Evolutionary conservation across 2,113 vertebrate species (phyloP).

Genomic region (Meriones unguiculatus): DNA sequence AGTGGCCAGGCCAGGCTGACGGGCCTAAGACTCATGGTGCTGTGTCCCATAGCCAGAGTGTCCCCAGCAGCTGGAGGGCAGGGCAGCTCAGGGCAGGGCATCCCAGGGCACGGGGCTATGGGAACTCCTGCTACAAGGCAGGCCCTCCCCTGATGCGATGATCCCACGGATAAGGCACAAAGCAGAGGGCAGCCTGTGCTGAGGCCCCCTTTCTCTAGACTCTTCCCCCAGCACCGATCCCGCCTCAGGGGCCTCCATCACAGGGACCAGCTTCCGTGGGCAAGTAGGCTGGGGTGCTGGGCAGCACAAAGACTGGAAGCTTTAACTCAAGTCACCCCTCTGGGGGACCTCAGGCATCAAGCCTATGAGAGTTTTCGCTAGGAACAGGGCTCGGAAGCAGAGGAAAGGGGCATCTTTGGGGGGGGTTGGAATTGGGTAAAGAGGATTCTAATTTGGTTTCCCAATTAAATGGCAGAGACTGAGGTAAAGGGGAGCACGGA

Average conservation of each 20-base stretch:
- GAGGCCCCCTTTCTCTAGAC: neutral
- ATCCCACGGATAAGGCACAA: slow-evolving; percentile 6
- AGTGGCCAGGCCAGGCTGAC: neutral
- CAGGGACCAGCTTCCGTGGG: neutral
- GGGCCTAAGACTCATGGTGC: neutral
- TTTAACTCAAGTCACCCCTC: neutral
- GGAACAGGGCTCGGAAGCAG: neutral
- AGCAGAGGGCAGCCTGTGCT: neutral
- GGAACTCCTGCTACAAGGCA: neutral
- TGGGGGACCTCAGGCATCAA: neutral
- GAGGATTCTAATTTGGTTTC: neutral
- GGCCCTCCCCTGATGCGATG: neutral
- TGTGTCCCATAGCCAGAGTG: neutral
- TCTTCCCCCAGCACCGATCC: neutral
- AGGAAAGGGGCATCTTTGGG: neutral
- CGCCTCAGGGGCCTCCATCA: neutral
- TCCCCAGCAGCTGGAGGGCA: neutral
- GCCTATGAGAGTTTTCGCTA: neutral
- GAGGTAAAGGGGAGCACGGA: accelerated
- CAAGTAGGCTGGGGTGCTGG: neutral
- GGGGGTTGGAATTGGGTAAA: neutral
- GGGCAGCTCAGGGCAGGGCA: too few relatives aligned
- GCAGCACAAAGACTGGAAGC: neutral
- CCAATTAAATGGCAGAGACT: neutral
- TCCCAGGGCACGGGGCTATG: neutral